These are phyloP conservation scores for Ashinkailepas kermadecensis DNA, from an alignment of 2,888 invertebrate species.

Conservation along the genomic window DNA sequence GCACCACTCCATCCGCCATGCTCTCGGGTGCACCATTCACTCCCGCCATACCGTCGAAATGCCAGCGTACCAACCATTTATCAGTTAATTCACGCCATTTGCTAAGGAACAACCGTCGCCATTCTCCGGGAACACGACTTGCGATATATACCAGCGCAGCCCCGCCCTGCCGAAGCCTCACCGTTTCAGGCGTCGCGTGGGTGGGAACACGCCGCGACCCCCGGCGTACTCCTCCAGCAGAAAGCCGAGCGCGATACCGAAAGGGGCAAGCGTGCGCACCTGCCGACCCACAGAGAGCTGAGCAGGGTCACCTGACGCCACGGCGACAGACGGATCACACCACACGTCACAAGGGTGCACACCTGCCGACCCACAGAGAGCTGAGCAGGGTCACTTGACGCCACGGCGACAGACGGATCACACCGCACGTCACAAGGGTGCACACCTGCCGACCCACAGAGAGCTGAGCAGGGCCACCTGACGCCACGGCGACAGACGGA, in stretches of 20 bases:
- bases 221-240: conserved; percentile 92
- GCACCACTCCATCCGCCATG: no score
- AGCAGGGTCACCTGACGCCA: not conserved
- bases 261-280: conserved; percentile 74
- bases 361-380: conserved; percentile 51
- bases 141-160: no score
- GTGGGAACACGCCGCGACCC: conserved; percentile 74
- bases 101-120: no score
- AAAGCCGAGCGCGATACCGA: conserved; percentile 79
- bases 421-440: conserved; percentile 48
- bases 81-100: no score
- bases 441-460: conserved; percentile 54
- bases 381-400: not conserved
- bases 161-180: not conserved
- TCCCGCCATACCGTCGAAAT: no score
- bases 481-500: not conserved
- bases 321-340: not conserved
- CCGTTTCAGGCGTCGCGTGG: conserved; percentile 66
- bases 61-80: no score
- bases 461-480: not conserved
- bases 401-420: not conserved
- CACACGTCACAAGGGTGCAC: conserved; percentile 47
- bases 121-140: no score
- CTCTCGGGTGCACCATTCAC: no score
- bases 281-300: conserved; percentile 40